Evolutionary conservation across 1,140 invertebrate genomes (phyloP).

Genomic region (Ips typographus): DNA sequence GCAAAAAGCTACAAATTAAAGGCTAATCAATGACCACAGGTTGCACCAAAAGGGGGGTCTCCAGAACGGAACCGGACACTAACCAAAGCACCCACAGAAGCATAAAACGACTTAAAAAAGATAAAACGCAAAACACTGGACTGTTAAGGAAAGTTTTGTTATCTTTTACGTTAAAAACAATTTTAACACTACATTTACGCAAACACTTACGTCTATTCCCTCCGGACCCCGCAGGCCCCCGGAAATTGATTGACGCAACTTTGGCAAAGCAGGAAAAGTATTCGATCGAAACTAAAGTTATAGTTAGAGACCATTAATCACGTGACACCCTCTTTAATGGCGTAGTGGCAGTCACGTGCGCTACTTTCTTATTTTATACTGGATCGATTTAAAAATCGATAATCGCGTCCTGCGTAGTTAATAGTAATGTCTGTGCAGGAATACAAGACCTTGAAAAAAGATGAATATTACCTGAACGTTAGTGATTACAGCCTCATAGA

Average conservation of each 20-base stretch:
- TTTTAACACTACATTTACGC: conserved; percentile 32
- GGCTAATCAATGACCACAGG: background rate
- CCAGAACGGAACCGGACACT: background rate
- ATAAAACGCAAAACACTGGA: conserved; percentile 5
- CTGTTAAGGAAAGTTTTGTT: conserved; percentile 18
- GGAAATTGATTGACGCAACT: conserved; percentile 14
- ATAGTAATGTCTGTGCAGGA: too few species aligned
- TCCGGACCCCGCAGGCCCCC: conserved; percentile 12
- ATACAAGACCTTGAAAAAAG: too few species aligned
- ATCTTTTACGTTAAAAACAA: conserved; percentile 22
- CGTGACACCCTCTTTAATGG: too few species aligned
- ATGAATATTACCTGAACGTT: too few species aligned
- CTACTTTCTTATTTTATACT: too few species aligned
- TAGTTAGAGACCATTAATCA: too few species aligned
- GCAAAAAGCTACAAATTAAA: background rate
- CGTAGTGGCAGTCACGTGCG: too few species aligned
- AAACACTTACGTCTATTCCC: conserved; percentile 29
- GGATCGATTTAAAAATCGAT: too few species aligned
- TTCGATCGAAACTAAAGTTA: too few species aligned
- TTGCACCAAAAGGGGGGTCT: background rate
- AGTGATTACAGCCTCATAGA: too few species aligned
- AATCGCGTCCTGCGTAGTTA: too few species aligned
- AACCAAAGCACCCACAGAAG: background rate
- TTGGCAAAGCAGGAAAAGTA: too few species aligned
- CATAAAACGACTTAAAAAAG: background rate